phyloP scores from a whole-genome alignment of 2,113 vertebrate species.

The Scomber colias region DNA sequence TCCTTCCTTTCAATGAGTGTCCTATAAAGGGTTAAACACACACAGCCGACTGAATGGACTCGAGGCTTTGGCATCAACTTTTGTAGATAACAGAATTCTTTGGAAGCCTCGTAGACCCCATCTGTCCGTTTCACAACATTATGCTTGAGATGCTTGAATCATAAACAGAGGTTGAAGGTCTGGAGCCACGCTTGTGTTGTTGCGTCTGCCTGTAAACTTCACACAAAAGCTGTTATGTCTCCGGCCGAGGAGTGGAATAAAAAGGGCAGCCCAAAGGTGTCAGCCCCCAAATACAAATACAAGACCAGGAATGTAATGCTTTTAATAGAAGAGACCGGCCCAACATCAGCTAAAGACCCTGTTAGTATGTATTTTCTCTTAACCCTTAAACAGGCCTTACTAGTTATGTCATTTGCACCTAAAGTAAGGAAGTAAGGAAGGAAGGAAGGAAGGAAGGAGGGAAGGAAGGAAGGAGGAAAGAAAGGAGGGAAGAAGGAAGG shows the following conservation, averaged over 20 bases:
- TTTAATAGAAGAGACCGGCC: not conserved
- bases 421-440: too few species aligned
- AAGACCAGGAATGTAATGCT: slow-evolving; percentile 20
- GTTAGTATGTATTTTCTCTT: too few species aligned
- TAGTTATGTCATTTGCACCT: too few species aligned
- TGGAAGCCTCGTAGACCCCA: slow-evolving; percentile 26
- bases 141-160: slow-evolving; percentile 20
- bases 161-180: slow-evolving; percentile 54
- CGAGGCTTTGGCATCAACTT: not conserved
- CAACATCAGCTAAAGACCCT: not conserved
- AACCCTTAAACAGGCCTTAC: too few species aligned
- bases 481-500: too few species aligned
- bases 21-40: not conserved
- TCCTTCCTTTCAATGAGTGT: too few species aligned
- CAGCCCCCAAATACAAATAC: slow-evolving; percentile 12
- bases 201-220: slow-evolving; percentile 48
- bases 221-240: slow-evolving; percentile 69
- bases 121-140: slow-evolving; percentile 52
- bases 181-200: slow-evolving; percentile 44
- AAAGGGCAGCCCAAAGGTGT: slow-evolving; percentile 28
- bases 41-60: not conserved
- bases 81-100: slow-evolving; percentile 12
- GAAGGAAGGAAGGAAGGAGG: too few species aligned
- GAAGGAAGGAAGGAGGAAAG: too few species aligned
- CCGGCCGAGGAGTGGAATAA: not conserved